These are phyloP conservation scores for Salmo trutta DNA, from an alignment of 2,797 vertebrate genomes.

Conservation along the genomic window DNA sequence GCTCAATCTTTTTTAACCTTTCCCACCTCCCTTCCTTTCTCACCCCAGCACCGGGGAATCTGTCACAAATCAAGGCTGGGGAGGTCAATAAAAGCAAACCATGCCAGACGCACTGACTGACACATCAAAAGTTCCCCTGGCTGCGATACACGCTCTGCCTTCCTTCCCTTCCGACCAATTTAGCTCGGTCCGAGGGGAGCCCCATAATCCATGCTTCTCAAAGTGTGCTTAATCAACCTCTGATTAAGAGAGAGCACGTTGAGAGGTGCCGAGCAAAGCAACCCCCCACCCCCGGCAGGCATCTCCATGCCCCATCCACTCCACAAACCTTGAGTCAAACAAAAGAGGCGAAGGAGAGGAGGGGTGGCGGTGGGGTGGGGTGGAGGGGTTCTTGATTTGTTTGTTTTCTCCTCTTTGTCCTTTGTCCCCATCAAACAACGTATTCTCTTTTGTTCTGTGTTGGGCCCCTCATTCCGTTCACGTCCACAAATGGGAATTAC, in stretches of 20 bases:
- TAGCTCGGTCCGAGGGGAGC: slow-evolving; percentile 65
- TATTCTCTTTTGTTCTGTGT: slow-evolving; percentile 18
- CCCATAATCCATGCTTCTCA: slow-evolving; percentile 63
- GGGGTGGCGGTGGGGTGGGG: slow-evolving; percentile 33
- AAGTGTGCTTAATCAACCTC: slow-evolving; percentile 64
- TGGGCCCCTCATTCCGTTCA: slow-evolving; percentile 20
- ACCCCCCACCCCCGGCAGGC: slow-evolving; percentile 3
- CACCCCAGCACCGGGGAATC: slow-evolving; percentile 58
- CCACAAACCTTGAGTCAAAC: slow-evolving; percentile 32
- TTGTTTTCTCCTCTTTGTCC: slow-evolving; percentile 27
- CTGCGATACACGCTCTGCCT: slow-evolving; percentile 41
- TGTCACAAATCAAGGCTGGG: slow-evolving; percentile 66
- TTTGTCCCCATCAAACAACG: slow-evolving; percentile 31
- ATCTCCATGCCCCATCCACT: slow-evolving; percentile 15
- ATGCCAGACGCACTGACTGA: slow-evolving; percentile 56
- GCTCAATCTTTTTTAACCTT: slow-evolving; percentile 54
- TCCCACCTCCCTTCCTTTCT: slow-evolving; percentile 24
- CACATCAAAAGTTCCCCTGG: slow-evolving; percentile 61
- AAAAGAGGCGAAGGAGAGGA: slow-evolving; percentile 5
- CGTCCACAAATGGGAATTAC: slow-evolving; percentile 40
- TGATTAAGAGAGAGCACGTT: slow-evolving; percentile 60
- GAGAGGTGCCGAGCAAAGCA: slow-evolving; percentile 51
- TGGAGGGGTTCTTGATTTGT: slow-evolving; percentile 22
- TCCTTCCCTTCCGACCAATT: slow-evolving; percentile 66
- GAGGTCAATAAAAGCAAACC: slow-evolving; percentile 57